These are phyloP conservation scores for Anomalospiza imberbis DNA, from an alignment of 2,797 vertebrate genomes.

Conservation along the genomic window DNA sequence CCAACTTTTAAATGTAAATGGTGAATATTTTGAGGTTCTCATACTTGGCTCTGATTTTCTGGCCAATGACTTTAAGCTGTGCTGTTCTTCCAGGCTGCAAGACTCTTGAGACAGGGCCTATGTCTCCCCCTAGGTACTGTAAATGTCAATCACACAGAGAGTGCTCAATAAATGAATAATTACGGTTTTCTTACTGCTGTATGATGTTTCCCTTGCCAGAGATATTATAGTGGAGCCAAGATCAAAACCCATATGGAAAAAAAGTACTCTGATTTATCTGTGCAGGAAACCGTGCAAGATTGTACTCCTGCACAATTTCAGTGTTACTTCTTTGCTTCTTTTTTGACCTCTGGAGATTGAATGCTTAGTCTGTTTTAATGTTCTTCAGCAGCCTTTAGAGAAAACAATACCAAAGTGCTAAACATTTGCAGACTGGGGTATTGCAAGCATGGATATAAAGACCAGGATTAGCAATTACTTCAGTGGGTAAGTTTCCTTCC, in stretches of 20 bases:
- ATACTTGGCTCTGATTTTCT: neutral
- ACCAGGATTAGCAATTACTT: neutral
- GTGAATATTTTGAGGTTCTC: neutral
- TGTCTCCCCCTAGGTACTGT: neutral
- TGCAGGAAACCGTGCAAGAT: neutral
- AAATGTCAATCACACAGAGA: slow-evolving; percentile 31
- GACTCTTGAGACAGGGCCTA: neutral
- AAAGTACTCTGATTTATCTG: neutral
- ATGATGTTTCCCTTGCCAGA: neutral
- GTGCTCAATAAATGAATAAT: slow-evolving; percentile 39
- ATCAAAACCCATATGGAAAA: slow-evolving; percentile 12
- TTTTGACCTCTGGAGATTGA: neutral
- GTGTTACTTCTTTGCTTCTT: neutral
- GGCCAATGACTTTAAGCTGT: neutral
- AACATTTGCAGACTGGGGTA: neutral
- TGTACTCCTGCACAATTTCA: neutral
- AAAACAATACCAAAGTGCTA: neutral
- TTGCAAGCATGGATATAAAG: neutral
- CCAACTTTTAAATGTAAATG: neutral
- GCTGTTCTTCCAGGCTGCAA: neutral
- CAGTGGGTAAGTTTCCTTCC: neutral
- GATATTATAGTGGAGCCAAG: slow-evolving; percentile 5
- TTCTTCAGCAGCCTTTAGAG: neutral
- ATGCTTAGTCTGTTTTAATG: neutral
- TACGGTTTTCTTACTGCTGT: neutral